Conservation (phyloP, 2,888 invertebrate genomes). For the Formica aserva region DNA sequence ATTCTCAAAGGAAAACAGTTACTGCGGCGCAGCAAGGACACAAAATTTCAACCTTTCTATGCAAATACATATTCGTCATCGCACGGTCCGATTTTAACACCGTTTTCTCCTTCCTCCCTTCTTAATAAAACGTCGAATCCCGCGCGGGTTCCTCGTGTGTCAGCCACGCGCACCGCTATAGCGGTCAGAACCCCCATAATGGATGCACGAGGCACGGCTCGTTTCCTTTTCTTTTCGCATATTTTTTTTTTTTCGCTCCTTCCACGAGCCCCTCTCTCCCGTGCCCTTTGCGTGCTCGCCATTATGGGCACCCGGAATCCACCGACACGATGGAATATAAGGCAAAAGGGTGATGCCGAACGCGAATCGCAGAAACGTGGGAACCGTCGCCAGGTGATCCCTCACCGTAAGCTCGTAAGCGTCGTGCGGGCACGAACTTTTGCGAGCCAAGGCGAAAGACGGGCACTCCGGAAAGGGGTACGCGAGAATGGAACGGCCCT, state of each 20-base stretch:
- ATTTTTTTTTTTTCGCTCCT: constrained; percentile 51
- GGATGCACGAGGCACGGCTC: constrained; percentile 83
- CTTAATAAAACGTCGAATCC: constrained; percentile 81
- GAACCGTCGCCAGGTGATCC: constrained; percentile 85
- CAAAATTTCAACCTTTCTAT: constrained; percentile 79
- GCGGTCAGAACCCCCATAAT: constrained; percentile 83
- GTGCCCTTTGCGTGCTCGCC: constrained; percentile 58
- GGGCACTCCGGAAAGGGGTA: constrained; percentile 67
- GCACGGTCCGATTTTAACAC: constrained; percentile 62
- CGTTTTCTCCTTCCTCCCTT: constrained; percentile 75
- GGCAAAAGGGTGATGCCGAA: constrained; percentile 79
- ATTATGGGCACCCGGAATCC: constrained; percentile 72
- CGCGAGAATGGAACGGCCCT: constrained; percentile 68
- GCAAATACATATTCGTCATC: constrained; percentile 77
- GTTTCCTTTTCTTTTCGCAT: constrained; percentile 75
- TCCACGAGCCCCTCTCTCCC: constrained; percentile 16
- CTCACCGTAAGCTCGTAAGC: constrained; percentile 61
- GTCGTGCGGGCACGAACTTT: constrained; percentile 67
- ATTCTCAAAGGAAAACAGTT: constrained; percentile 74
- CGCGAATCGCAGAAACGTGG: constrained; percentile 85
- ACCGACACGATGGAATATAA: constrained; percentile 72
- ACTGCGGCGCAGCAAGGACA: constrained; percentile 55
- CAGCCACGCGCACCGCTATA: constrained; percentile 84
- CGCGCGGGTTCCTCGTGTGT: constrained; percentile 83
- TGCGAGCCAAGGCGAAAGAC: constrained; percentile 67